A percentile compares a stretch with the other conserved stretches of the same genome.
Conservation (phyloP, 2,113 vertebrate species). For the Carettochelys insculpta region DNA sequence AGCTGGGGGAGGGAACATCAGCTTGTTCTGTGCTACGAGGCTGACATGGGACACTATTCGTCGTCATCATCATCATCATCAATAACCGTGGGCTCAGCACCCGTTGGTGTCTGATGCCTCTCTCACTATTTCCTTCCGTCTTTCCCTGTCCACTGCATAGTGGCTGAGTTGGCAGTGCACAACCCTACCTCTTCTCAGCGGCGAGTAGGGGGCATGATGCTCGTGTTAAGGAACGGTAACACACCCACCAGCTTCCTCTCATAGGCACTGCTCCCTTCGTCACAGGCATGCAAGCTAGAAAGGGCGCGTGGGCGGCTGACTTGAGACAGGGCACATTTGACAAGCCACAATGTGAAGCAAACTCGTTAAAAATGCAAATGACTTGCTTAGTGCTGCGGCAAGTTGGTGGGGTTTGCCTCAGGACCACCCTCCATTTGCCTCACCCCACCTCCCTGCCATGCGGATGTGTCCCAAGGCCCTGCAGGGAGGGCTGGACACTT, state of each 20-base stretch:
- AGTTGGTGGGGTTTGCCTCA: not conserved
- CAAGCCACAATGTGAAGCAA: not conserved
- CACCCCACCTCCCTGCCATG: too few species aligned
- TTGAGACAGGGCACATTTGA: not conserved
- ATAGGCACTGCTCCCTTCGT: too few species aligned
- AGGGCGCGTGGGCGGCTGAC: fast-evolving
- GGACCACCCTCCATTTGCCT: too few species aligned
- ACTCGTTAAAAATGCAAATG: not conserved
- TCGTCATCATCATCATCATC: too few species aligned
- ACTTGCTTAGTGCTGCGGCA: not conserved
- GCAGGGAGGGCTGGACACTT: not conserved
- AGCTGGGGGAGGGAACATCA: too few species aligned
- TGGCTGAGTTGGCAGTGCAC: too few species aligned
- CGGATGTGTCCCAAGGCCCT: not conserved
- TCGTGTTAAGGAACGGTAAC: not conserved
- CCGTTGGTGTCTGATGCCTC: too few species aligned
- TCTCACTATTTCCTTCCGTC: too few species aligned
- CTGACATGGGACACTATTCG: not conserved
- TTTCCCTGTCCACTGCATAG: too few species aligned
- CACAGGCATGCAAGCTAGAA: not conserved
- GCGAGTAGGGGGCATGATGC: not conserved
- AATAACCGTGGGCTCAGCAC: too few species aligned
- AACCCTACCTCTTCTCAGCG: not conserved
- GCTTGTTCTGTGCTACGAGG: not conserved
- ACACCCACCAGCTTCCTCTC: not conserved